Conservation (phyloP, 2,888 invertebrate genomes). For the Dolichopus griseipennis region DNA sequence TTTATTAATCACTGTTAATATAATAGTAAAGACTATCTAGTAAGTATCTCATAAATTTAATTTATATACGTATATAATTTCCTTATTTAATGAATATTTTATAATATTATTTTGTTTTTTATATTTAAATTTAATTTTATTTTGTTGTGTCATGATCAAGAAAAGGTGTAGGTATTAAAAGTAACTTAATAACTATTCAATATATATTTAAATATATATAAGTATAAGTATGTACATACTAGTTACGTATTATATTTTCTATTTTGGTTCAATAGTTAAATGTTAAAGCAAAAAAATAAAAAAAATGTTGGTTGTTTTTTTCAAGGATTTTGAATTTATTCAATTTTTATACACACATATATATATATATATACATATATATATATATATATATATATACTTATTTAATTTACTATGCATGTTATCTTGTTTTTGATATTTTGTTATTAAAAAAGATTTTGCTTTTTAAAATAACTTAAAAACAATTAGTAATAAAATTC, state of each 20-base stretch:
- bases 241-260: not conserved
- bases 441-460: not conserved
- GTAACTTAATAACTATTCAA: not conserved
- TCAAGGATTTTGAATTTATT: not conserved
- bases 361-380: too few species aligned
- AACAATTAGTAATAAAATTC: not conserved
- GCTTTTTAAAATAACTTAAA: not conserved
- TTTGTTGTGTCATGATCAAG: not conserved
- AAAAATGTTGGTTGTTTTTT: not conserved
- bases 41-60: too few species aligned
- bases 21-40: too few species aligned
- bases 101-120: not conserved
- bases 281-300: not conserved
- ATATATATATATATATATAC: too few species aligned
- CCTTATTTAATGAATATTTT: not conserved
- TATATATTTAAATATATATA: too few species aligned
- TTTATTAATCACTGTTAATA: too few species aligned
- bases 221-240: too few species aligned
- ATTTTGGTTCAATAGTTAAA: too few species aligned
- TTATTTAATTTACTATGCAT: not conserved
- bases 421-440: not conserved
- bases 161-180: slow-evolving; percentile 1
- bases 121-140: not conserved
- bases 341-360: too few species aligned
- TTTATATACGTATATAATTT: not conserved